Conservation (phyloP, 1,140 invertebrate genomes). For the Drosophila insularis region DNA sequence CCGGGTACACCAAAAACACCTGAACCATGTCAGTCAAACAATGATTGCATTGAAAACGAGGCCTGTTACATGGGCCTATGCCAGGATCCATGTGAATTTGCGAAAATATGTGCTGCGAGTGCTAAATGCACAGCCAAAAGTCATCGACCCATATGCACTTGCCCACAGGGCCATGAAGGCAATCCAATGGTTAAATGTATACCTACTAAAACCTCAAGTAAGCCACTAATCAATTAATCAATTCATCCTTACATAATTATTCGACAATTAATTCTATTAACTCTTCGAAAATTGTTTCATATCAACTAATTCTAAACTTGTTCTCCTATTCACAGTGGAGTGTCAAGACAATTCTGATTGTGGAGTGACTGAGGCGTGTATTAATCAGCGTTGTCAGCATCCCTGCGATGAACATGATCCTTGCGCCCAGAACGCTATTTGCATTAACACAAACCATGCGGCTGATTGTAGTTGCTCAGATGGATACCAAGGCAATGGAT, state of each 20-base stretch:
- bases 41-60: constrained; percentile 89
- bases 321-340: constrained; percentile 84
- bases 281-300: not conserved
- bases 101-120: constrained; percentile 87
- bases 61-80: constrained; percentile 89
- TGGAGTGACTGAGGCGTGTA: constrained; percentile 90
- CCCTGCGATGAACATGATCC: constrained; percentile 92
- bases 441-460: constrained; percentile 93
- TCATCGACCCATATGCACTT: constrained; percentile 90
- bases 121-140: constrained; percentile 89
- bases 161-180: constrained; percentile 88
- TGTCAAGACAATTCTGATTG: constrained; percentile 92
- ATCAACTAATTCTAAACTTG: not conserved
- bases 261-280: not conserved
- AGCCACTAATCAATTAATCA: constrained; percentile 83
- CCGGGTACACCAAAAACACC: constrained; percentile 86
- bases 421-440: constrained; percentile 92
- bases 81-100: constrained; percentile 89
- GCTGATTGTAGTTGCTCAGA: constrained; percentile 92
- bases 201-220: constrained; percentile 87
- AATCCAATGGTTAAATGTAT: constrained; percentile 89
- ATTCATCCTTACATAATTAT: constrained; percentile 23
- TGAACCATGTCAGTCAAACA: constrained; percentile 88
- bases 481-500: constrained; percentile 93
- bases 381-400: constrained; percentile 90